These are phyloP conservation scores for Scomberomorus guttatus DNA, from an alignment of 2,797 vertebrate genomes.

Conservation along the genomic window DNA sequence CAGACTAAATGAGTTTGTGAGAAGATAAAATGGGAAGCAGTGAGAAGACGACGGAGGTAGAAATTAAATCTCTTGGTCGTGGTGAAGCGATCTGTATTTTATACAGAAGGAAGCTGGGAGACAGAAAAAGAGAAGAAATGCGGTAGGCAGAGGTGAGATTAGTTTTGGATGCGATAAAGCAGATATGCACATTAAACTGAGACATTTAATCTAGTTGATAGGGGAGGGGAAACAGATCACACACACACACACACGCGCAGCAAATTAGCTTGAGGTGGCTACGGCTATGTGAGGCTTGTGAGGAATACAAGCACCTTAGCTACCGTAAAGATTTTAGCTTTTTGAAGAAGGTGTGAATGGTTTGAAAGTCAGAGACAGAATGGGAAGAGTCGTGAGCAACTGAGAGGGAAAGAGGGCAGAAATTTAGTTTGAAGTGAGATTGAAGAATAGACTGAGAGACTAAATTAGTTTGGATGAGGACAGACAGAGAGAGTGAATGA, in stretches of 20 bases:
- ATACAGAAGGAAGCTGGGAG: not conserved
- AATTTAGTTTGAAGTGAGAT: not conserved
- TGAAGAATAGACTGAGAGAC: not conserved
- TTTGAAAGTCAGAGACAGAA: constrained; percentile 4
- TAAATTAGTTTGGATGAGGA: constrained; percentile 14
- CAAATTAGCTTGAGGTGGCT: constrained; percentile 33
- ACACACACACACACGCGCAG: constrained; percentile 9
- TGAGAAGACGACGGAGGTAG: constrained; percentile 27
- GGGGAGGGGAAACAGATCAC: constrained; percentile 37
- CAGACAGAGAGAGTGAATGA: not conserved
- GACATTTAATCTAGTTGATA: constrained; percentile 58
- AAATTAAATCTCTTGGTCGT: constrained; percentile 44
- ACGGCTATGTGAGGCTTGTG: not conserved
- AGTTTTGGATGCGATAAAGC: constrained; percentile 52
- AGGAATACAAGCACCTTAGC: not conserved
- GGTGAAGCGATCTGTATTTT: constrained; percentile 29
- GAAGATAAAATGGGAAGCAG: constrained; percentile 37
- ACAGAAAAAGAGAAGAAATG: constrained; percentile 24
- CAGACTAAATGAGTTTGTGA: constrained; percentile 55
- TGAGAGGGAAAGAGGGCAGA: not conserved
- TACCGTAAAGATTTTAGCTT: not conserved
- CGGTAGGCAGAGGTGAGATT: constrained; percentile 55
- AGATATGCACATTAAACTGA: constrained; percentile 56
- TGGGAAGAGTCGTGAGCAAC: not conserved
- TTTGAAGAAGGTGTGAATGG: not conserved